Evolutionary conservation across 1,140 invertebrate species (phyloP).

Genomic region (Plectrocnemia conspersa): DNA sequence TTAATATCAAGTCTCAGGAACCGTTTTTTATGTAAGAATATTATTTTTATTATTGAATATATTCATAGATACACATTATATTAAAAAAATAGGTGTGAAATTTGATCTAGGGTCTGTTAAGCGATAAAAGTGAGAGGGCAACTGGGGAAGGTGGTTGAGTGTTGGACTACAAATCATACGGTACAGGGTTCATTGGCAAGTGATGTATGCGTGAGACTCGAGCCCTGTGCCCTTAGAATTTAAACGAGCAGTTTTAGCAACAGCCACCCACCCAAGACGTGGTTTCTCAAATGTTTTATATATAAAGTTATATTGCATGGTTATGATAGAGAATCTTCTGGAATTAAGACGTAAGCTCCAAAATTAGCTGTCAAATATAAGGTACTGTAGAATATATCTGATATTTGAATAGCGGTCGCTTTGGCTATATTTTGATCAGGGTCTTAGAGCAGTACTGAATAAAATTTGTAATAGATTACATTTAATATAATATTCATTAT

Average conservation of each 20-base stretch:
- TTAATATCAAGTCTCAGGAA: no score
- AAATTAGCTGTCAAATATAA: not conserved
- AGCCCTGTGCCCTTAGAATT: constrained; percentile 23
- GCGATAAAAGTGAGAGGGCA: constrained; percentile 2
- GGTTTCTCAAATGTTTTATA: constrained; percentile 6
- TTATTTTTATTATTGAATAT: no score
- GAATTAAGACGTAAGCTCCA: not conserved
- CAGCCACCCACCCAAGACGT: constrained; percentile 22
- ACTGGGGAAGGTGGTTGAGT: constrained; percentile 19
- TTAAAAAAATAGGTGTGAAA: no score
- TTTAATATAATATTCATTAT: no score
- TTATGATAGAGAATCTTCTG: not conserved
- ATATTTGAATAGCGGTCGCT: no score
- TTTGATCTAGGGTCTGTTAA: no score
- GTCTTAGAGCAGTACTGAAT: no score
- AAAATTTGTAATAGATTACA: no score
- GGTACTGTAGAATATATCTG: no score
- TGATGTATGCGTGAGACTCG: constrained; percentile 23
- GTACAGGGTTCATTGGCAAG: constrained; percentile 21
- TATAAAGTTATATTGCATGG: not conserved
- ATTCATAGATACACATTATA: no score
- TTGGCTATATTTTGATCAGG: no score
- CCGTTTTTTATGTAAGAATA: no score
- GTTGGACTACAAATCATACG: constrained; percentile 21
- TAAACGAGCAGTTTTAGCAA: constrained; percentile 25